Conservation (phyloP, 2,113 vertebrate species). For the Cichladusa arquata region DNA sequence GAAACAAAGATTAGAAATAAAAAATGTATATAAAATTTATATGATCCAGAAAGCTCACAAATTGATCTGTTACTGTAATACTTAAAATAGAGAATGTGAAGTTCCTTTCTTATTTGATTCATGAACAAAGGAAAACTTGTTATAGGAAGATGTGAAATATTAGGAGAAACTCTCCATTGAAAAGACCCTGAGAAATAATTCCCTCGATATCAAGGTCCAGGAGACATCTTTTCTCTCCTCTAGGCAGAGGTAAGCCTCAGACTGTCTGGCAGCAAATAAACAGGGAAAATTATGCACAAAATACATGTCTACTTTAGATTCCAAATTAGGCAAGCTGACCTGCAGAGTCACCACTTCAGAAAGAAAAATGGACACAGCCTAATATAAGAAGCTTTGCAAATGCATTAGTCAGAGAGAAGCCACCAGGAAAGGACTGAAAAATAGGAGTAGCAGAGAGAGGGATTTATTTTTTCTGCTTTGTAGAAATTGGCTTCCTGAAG, state of each 20-base stretch:
- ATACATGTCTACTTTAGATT: not conserved
- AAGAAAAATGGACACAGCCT: conserved; percentile 23
- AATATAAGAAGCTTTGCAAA: conserved; percentile 34
- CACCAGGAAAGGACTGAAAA: not conserved
- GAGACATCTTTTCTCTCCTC: not conserved
- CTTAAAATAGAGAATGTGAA: conserved; percentile 25
- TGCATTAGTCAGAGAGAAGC: conserved; percentile 5
- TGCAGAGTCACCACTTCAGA: not conserved
- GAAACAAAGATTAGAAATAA: conserved; percentile 31
- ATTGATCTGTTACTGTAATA: conserved; percentile 24
- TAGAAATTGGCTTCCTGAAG: conserved; percentile 20
- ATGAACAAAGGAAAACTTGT: not conserved
- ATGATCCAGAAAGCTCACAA: conserved; percentile 33
- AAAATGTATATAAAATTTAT: not conserved
- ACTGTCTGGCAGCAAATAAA: not conserved
- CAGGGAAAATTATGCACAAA: not conserved
- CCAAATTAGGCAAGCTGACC: conserved; percentile 8
- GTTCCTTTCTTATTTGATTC: not conserved
- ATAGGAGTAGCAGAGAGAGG: not conserved
- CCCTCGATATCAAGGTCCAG: not conserved
- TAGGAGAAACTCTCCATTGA: not conserved
- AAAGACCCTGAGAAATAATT: not conserved
- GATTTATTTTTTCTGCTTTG: conserved; percentile 9
- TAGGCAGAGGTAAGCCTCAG: not conserved
- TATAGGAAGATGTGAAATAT: not conserved